Evolutionary conservation across 2,888 invertebrate species (phyloP).

Genomic region (Leptura quadrifasciata): DNA sequence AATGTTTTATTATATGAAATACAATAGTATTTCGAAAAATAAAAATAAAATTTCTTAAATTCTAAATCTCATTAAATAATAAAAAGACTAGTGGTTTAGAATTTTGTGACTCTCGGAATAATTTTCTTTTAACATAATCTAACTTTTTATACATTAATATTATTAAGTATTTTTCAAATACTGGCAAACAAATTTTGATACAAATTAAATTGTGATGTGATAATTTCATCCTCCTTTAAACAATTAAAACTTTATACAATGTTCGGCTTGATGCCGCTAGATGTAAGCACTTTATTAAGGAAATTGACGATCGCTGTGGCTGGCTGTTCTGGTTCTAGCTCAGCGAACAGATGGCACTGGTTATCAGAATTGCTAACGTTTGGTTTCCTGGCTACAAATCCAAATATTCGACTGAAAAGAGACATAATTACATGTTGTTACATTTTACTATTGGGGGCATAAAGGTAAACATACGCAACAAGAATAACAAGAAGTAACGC

Average conservation of each 20-base stretch:
- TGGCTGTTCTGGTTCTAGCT: slow-evolving; percentile 94
- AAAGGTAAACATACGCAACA: no score
- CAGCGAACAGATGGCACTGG: slow-evolving; percentile 98
- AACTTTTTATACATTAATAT: slow-evolving; percentile 37
- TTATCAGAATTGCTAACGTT: slow-evolving; percentile 89
- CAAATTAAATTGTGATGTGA: slow-evolving; percentile 58
- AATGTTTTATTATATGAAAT: slow-evolving; percentile 46
- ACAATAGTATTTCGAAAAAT: slow-evolving; percentile 45
- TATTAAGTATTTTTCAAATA: slow-evolving; percentile 43
- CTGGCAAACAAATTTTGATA: slow-evolving; percentile 45
- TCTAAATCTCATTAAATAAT: slow-evolving; percentile 57
- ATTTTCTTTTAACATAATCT: slow-evolving; percentile 37
- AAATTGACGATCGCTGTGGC: slow-evolving; percentile 95
- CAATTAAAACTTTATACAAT: slow-evolving; percentile 72
- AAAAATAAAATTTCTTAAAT: slow-evolving; percentile 49
- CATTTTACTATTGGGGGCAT: no score
- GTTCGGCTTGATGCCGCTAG: slow-evolving; percentile 76
- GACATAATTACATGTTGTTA: slow-evolving; percentile 58
- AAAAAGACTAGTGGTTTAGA: slow-evolving; percentile 66
- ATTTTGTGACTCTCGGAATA: slow-evolving; percentile 53
- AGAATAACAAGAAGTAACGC: no score
- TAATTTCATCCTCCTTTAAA: slow-evolving; percentile 44
- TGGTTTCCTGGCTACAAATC: slow-evolving; percentile 94
- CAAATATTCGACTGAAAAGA: slow-evolving; percentile 88
- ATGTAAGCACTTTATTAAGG: slow-evolving; percentile 86